These are phyloP conservation scores for Sebastes fasciatus DNA, from an alignment of 2,113 vertebrate species.

Conservation along the genomic window DNA sequence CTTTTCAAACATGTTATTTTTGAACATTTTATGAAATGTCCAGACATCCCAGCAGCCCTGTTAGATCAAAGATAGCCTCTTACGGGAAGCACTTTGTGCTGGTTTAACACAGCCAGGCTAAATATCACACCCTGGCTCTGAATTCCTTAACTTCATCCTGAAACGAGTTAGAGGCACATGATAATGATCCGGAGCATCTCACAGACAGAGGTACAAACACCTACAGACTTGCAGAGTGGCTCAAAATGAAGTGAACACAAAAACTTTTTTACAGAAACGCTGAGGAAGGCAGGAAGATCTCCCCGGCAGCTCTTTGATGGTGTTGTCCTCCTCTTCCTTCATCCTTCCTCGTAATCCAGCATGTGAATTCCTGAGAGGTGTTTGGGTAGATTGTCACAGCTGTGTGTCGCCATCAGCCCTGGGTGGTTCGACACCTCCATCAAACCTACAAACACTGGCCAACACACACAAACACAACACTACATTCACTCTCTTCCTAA, in stretches of 20 bases:
- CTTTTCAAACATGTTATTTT: not conserved
- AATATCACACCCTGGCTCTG: constrained; percentile 59
- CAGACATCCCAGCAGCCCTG: not conserved
- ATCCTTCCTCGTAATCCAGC: constrained; percentile 23
- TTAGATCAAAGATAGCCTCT: constrained; percentile 41
- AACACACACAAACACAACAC: constrained; percentile 23
- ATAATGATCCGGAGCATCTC: constrained; percentile 54
- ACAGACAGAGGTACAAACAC: constrained; percentile 20
- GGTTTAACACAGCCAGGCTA: constrained; percentile 53
- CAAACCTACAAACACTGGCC: constrained; percentile 22
- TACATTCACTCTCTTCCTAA: not conserved
- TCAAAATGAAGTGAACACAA: constrained; percentile 7
- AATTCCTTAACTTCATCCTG: constrained; percentile 69
- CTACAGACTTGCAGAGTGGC: not conserved
- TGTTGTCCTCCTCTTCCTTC: constrained; percentile 13
- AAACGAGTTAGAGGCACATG: constrained; percentile 51
- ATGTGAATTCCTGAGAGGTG: constrained; percentile 39
- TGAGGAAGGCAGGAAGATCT: constrained; percentile 4
- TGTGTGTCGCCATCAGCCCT: constrained; percentile 36
- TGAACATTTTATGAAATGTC: not conserved
- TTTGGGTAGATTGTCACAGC: constrained; percentile 42
- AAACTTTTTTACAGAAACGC: not conserved
- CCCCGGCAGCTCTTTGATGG: constrained; percentile 7
- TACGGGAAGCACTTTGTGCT: constrained; percentile 60
- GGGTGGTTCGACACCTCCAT: constrained; percentile 56